A percentile compares a stretch with the other conserved stretches of the same genome.
Evolutionary conservation across 2,113 vertebrate genomes (phyloP).

Genomic region (Argyrosomus japonicus): DNA sequence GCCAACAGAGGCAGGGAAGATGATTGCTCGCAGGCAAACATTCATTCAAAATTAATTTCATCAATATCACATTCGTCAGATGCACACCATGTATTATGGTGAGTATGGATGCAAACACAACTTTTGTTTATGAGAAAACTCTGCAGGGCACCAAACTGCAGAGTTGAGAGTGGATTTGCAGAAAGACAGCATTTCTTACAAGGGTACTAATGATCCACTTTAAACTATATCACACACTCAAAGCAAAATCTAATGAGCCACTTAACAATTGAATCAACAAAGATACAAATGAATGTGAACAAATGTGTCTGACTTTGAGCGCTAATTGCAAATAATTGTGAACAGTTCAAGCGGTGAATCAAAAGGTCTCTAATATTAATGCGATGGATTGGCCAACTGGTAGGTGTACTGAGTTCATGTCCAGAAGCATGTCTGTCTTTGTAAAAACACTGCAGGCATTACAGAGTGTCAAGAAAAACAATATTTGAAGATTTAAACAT

Average conservation of each 20-base stretch:
- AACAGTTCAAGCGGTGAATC: conserved; percentile 15
- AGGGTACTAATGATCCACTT: conserved; percentile 7
- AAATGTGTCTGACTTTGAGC: neutral
- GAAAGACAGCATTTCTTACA: neutral
- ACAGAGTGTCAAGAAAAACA: neutral
- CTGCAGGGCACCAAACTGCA: too few species aligned
- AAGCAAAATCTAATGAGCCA: conserved; percentile 11
- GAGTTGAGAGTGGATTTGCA: too few species aligned
- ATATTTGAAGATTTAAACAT: neutral
- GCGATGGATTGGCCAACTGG: neutral
- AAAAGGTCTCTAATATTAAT: neutral
- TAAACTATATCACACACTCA: conserved; percentile 11
- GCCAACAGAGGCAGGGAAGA: neutral
- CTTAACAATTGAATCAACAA: conserved; percentile 13
- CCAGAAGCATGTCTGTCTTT: neutral
- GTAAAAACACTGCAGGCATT: neutral
- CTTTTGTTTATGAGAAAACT: too few species aligned
- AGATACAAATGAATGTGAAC: conserved; percentile 23
- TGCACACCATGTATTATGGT: neutral
- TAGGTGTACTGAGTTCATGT: neutral
- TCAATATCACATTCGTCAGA: too few species aligned
- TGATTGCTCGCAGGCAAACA: neutral
- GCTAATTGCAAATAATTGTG: conserved; percentile 9
- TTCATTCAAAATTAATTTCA: neutral
- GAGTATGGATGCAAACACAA: too few species aligned